Percentiles rank a stretch among this genome's conserved stretches.
Conservation (phyloP, 2,888 invertebrate genomes). For the Andrena marginata region DNA sequence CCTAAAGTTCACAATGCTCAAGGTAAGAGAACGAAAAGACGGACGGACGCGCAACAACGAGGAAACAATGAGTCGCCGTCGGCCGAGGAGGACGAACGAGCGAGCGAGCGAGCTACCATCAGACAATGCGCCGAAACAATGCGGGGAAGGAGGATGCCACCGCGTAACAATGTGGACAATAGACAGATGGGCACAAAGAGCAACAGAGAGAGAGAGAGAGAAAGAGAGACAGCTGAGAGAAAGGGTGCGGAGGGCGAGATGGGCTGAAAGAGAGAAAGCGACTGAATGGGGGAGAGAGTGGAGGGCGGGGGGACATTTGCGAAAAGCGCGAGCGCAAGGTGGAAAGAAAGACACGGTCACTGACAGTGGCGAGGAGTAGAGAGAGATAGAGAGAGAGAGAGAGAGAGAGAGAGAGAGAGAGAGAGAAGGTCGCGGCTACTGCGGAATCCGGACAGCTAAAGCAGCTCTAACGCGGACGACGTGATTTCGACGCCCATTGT, state of each 20-base stretch:
- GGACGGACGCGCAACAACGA: constrained; percentile 72
- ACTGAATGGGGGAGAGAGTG: not conserved
- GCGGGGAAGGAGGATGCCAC: constrained; percentile 76
- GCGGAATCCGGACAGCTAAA: constrained; percentile 40
- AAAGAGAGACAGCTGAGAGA: constrained; percentile 6
- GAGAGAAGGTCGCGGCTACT: constrained; percentile 19
- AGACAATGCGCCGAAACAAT: constrained; percentile 83
- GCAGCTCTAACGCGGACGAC: constrained; percentile 31
- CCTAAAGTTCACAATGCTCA: constrained; percentile 58
- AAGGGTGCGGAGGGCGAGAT: not conserved
- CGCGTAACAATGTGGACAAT: constrained; percentile 82
- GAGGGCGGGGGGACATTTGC: constrained; percentile 25
- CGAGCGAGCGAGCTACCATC: constrained; percentile 72
- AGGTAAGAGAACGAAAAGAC: constrained; percentile 66
- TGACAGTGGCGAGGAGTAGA: not conserved
- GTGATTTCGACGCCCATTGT: constrained; percentile 25
- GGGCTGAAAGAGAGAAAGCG: constrained; percentile 21
- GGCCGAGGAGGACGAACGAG: constrained; percentile 73
- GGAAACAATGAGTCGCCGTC: constrained; percentile 79
- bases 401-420: constrained; percentile 5
- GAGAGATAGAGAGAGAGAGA: constrained; percentile 7
- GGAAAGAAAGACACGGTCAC: constrained; percentile 40
- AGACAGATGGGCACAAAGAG: constrained; percentile 76
- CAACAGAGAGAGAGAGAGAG: constrained; percentile 47
- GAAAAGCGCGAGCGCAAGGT: constrained; percentile 50